phyloP scores from a whole-genome alignment of 2,113 vertebrate species.

The Eclectus roratus region DNA sequence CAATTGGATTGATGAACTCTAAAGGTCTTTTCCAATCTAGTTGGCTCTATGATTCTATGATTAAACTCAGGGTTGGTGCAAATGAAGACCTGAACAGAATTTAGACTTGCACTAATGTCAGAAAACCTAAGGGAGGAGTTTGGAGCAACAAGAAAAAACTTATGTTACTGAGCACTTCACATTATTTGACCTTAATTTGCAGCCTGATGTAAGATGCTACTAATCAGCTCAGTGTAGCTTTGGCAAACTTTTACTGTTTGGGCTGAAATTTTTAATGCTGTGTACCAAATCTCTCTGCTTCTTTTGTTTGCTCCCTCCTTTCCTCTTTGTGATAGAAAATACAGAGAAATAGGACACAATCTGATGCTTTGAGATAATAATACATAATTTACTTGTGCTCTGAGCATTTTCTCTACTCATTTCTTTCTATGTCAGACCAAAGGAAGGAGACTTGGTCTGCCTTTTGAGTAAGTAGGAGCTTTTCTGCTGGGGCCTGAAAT shows the following conservation, averaged over 20 bases:
- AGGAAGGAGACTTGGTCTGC: background rate
- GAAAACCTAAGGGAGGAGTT: background rate
- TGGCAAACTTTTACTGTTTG: background rate
- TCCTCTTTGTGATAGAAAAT: background rate
- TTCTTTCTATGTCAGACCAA: background rate
- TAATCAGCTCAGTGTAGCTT: background rate
- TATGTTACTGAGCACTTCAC: background rate
- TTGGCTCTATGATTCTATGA: background rate
- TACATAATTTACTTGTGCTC: background rate
- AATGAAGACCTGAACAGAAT: background rate
- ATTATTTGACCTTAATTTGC: background rate
- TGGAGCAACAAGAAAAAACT: background rate
- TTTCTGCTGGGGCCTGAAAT: background rate
- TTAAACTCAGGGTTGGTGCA: background rate
- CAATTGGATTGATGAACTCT: background rate
- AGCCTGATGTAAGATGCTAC: background rate
- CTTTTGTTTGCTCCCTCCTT: background rate
- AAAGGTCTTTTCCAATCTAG: background rate
- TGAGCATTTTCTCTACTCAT: background rate
- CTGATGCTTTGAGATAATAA: background rate
- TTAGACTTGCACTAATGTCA: background rate
- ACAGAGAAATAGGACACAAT: background rate
- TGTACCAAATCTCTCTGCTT: background rate
- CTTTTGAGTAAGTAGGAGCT: background rate
- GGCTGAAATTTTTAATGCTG: background rate